These are phyloP conservation scores for Hippocampus barbouri DNA, from an alignment of 2,113 vertebrate genomes.

Conservation along the genomic window DNA sequence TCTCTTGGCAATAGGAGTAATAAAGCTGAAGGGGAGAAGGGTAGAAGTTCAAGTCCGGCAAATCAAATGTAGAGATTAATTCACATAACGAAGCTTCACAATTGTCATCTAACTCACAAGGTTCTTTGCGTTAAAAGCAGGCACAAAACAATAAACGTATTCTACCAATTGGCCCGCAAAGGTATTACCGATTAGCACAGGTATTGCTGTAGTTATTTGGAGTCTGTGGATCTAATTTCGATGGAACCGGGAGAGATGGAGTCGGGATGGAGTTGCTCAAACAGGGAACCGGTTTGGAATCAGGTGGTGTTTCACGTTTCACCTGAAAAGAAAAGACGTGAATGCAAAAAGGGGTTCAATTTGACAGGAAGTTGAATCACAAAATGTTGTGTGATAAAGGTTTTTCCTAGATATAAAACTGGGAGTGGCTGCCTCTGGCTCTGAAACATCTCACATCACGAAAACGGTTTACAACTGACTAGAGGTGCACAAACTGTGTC, in stretches of 20 bases:
- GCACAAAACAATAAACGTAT: not conserved
- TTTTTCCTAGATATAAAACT: not conserved
- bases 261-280: conserved; percentile 62
- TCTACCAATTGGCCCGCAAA: not conserved
- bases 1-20: conserved; percentile 81
- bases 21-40: conserved; percentile 70
- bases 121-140: not conserved
- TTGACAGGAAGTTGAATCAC: conserved; percentile 2
- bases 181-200: conserved; percentile 71
- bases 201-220: conserved; percentile 70
- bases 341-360: not conserved
- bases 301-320: conserved; percentile 59
- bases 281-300: conserved; percentile 55
- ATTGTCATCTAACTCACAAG: not conserved
- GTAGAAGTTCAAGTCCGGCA: not conserved
- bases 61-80: not conserved
- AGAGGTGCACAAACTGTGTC: not conserved
- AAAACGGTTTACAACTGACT: not conserved
- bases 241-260: conserved; percentile 46
- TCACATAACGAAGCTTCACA: not conserved
- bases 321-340: conserved; percentile 47
- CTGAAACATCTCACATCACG: not conserved
- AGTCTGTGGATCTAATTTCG: conserved; percentile 69
- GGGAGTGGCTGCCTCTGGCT: not conserved
- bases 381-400: not conserved